These are phyloP conservation scores for Sycobia sp. DNA, from an alignment of 1,140 invertebrate species.

Conservation along the genomic window DNA sequence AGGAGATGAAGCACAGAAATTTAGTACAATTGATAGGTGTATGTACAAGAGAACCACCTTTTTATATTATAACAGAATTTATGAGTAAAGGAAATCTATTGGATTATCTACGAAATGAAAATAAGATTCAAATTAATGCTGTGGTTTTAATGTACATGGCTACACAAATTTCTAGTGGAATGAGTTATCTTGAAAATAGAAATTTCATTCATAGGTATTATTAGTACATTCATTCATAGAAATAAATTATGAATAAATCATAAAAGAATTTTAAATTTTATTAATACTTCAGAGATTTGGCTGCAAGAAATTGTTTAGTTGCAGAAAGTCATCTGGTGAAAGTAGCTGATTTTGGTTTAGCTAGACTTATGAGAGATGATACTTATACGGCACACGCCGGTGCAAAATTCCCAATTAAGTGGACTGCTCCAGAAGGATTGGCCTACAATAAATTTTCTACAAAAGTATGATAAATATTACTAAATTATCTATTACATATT, in stretches of 20 bases:
- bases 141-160: slow-evolving; percentile 98
- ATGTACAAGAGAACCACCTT: slow-evolving; percentile 96
- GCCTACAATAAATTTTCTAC: slow-evolving; percentile 99
- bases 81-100: slow-evolving; percentile 98
- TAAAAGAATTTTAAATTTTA: not conserved
- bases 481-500: not conserved
- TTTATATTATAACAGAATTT: slow-evolving; percentile 99
- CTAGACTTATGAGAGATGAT: slow-evolving; percentile 95
- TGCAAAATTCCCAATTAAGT: slow-evolving; percentile 99
- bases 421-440: slow-evolving; percentile 98
- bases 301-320: slow-evolving; percentile 97
- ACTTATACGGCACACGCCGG: slow-evolving; percentile 97
- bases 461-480: slow-evolving; percentile 65
- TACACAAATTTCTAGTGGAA: slow-evolving; percentile 97
- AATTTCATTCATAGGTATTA: slow-evolving; percentile 92
- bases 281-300: slow-evolving; percentile 79
- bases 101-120: slow-evolving; percentile 91
- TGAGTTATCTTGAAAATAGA: slow-evolving; percentile 96
- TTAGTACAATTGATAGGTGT: slow-evolving; percentile 95
- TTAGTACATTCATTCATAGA: slow-evolving; percentile 1
- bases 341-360: slow-evolving; percentile 97
- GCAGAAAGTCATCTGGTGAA: slow-evolving; percentile 95
- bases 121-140: slow-evolving; percentile 88
- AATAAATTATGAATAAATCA: not conserved
- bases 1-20: slow-evolving; percentile 99